Base-by-base conservation (phyloP, 2,113 vertebrate species). In the Mesocricetus auratus region DNA sequence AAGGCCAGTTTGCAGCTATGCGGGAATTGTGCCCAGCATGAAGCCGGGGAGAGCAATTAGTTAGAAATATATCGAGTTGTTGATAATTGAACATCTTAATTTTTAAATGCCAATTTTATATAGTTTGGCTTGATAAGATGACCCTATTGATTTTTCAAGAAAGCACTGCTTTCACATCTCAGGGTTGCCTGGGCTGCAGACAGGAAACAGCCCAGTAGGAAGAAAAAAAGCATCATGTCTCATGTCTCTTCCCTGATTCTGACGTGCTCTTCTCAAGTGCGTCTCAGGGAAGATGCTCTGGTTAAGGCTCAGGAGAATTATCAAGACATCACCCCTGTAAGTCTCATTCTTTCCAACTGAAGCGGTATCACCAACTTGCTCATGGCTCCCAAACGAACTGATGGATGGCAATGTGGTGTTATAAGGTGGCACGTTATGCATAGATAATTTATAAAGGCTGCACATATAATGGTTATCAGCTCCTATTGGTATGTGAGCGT, bases 401-500 rank as follows among this genome's bases (percentile, higher is more conserved):
- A 95, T 31, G 47, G 53, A 91, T 91, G 47, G 42, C 39, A n/a
- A 24, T 7, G 1, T 1, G 16, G 69, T 6, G 53, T 83, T 91
- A 95, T 73, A 66, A 78, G 60, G 39, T 56, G 62, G 94, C 77
- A 68, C 95, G 77, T 89, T 60, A 31, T 2, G 26, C n/a, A 17
- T 3, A 68, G 71, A 58, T 89, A 69, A 95, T 91, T 94, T 85
- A 94, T 92, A 97, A 92, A 96, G 56, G 42, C 93, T 81, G 62
- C 71, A 58, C 86, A 73, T 29, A 78, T 66, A 60, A 79, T 31
- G 11, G 7, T 60, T 60, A 91, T 71, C 87, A 77, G n/a, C 10
- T 26, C 83, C 58, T 75, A 29, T 42, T 71, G 94, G 64, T 88
- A 24, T n/a, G 95, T 60, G 86, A 68, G n/a, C 33, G 42, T 33